Percentiles rank a stretch among this genome's conserved stretches.
Conservation (phyloP, 2,888 invertebrate genomes). For the Nematopogon swammerdamellus region DNA sequence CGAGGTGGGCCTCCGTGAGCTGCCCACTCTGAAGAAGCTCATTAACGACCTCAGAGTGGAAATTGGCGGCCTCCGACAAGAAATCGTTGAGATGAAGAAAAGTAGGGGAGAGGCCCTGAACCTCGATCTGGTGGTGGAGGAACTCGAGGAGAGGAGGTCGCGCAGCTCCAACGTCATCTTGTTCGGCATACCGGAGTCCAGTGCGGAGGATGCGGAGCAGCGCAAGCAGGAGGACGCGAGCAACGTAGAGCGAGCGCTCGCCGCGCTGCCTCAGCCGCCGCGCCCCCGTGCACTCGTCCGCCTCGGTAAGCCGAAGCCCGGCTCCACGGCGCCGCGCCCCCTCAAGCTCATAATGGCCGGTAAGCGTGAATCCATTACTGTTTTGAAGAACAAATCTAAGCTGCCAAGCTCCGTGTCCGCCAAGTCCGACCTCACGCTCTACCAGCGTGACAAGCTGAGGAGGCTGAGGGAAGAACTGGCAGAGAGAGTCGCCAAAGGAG, state of each 20-base stretch:
- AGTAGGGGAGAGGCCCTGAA: neutral
- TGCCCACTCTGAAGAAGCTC: neutral
- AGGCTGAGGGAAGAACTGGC: neutral
- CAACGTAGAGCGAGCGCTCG: neutral
- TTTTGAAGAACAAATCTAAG: neutral
- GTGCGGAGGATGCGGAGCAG: neutral
- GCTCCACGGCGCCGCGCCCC: neutral
- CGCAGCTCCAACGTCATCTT: neutral
- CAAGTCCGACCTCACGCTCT: neutral
- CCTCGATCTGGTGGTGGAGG: neutral
- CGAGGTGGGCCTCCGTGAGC: neutral
- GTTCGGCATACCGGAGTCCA: too few species aligned
- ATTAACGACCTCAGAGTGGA: neutral
- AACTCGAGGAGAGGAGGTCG: neutral
- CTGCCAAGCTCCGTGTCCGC: neutral
- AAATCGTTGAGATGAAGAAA: neutral
- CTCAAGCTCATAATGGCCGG: slow-evolving; percentile 1
- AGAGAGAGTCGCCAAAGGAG: neutral
- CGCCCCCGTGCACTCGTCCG: neutral
- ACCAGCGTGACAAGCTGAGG: neutral
- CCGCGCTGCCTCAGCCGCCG: neutral
- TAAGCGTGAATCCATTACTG: neutral
- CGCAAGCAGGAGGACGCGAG: neutral
- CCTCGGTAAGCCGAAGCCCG: neutral
- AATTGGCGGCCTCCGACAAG: neutral